Base-by-base conservation (phyloP, 92 coral and sea anemone genomes). In the Umimayanthus kanabou region DNA sequence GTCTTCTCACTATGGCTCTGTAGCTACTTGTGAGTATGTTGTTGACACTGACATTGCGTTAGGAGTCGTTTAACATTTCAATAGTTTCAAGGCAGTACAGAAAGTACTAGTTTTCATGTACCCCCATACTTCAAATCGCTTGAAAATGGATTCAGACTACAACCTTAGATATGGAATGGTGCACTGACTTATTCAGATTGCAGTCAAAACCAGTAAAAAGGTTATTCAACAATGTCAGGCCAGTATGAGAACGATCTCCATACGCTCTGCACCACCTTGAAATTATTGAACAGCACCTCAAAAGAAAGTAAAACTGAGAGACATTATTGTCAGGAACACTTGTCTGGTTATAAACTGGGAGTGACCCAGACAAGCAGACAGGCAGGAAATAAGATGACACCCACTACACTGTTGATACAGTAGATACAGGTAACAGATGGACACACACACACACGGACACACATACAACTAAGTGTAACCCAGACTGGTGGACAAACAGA, bases 1-100 rank as follows among this genome's bases (percentile, higher is more conserved):
- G 94, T 94, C 37, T 92, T 94, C 81, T 57, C 92, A 57, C 65
- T 94, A n/a, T 94, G 96, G 96, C 90, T 94, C 67, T 85, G 92
- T 10, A 87, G 93, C 55, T 94, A 78, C 83, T 94, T 92, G 96
- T 94, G 85, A 94, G 96, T 92, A 92, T 70, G 1, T 39, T 0
- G 22, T 33, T 28, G 61, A 77, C 20, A 49, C 22, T 28, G 61
- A 77, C 20, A 49, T 26, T n/a, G 42, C 20, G 23, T 75, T 74
- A 69, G 29, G 10, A 53, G 11, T 53, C 16, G 47, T 18, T 22
- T 53, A 33, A 18, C 49, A 49, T 50, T 50, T 50, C 20, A 53
- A 53, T 4, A 53, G 11, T 53, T 9, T 53, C 58, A 53, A 53
- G 58, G 58, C 20, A 53, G 58, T 53, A 9, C 10, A 47, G 53